phyloP scores from a whole-genome alignment of 2,113 vertebrate species.

The Ifrita kowaldi region DNA sequence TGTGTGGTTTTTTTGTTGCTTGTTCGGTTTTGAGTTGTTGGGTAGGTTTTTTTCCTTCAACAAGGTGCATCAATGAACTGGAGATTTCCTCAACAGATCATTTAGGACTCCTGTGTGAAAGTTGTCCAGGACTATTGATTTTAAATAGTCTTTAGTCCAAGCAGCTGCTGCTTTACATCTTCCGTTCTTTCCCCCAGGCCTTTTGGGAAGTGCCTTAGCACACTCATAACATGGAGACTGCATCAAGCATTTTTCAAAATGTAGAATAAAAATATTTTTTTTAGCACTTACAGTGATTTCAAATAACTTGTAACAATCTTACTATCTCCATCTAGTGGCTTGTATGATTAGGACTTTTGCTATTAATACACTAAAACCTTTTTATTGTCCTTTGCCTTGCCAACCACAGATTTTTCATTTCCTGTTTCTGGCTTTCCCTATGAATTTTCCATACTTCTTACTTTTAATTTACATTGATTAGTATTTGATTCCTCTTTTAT shows the following conservation, averaged over 20 bases:
- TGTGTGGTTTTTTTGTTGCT: background rate
- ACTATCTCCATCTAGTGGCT: slow-evolving; percentile 67
- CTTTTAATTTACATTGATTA: background rate
- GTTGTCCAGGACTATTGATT: background rate
- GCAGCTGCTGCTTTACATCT: background rate
- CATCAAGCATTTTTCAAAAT: background rate
- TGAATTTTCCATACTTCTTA: background rate
- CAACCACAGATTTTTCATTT: background rate
- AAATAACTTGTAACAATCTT: background rate
- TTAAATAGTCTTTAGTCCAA: background rate
- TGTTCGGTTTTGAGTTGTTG: background rate
- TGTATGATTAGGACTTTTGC: background rate
- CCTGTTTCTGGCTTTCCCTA: background rate
- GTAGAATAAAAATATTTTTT: background rate
- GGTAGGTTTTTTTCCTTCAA: background rate
- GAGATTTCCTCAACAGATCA: background rate
- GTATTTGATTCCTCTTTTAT: background rate
- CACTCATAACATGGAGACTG: background rate
- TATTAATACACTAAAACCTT: background rate
- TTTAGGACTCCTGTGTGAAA: background rate
- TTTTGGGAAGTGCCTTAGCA: background rate
- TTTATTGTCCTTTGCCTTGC: background rate
- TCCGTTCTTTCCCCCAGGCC: background rate
- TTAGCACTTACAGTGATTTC: background rate
- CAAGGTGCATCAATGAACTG: background rate